phyloP scores from a whole-genome alignment of 2,113 vertebrate species.

The Patagioenas fasciata region DNA sequence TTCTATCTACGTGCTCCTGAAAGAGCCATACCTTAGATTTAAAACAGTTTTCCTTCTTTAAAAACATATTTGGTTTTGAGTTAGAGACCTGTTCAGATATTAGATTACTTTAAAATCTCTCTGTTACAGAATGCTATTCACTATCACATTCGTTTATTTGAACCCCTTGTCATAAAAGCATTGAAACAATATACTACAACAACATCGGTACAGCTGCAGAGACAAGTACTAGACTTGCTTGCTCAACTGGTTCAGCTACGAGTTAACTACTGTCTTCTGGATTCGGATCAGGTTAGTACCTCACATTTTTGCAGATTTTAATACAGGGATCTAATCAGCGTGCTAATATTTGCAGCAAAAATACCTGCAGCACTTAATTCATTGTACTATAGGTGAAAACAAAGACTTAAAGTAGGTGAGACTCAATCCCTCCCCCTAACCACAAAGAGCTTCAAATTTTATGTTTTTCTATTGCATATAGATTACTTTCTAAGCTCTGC shows the following conservation, averaged over 20 bases:
- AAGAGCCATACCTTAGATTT: neutral
- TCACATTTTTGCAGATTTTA: neutral
- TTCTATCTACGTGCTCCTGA: neutral
- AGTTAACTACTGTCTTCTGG: slow-evolving; percentile 97
- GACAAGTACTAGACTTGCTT: slow-evolving; percentile 92
- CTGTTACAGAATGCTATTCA: slow-evolving; percentile 90
- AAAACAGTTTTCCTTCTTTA: neutral
- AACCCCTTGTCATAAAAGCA: slow-evolving; percentile 97
- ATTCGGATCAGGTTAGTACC: slow-evolving; percentile 90
- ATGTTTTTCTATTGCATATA: neutral
- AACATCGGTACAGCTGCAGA: slow-evolving; percentile 94
- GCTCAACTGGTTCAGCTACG: slow-evolving; percentile 95
- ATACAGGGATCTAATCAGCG: neutral
- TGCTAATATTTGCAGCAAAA: neutral
- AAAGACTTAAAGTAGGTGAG: neutral
- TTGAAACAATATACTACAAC: slow-evolving; percentile 98
- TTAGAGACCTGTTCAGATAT: neutral
- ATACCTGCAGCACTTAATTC: neutral
- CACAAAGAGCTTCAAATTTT: neutral
- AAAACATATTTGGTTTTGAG: slow-evolving; percentile 9
- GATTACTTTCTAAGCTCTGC: neutral
- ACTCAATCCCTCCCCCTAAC: accelerated
- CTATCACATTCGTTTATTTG: slow-evolving; percentile 95
- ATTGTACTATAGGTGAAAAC: neutral
- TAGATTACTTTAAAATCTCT: slow-evolving; percentile 59